Percentiles rank a stretch among this genome's conserved stretches.
phyloP scores from a whole-genome alignment of 2,113 vertebrate genomes.

The Pseudopipra pipra region DNA sequence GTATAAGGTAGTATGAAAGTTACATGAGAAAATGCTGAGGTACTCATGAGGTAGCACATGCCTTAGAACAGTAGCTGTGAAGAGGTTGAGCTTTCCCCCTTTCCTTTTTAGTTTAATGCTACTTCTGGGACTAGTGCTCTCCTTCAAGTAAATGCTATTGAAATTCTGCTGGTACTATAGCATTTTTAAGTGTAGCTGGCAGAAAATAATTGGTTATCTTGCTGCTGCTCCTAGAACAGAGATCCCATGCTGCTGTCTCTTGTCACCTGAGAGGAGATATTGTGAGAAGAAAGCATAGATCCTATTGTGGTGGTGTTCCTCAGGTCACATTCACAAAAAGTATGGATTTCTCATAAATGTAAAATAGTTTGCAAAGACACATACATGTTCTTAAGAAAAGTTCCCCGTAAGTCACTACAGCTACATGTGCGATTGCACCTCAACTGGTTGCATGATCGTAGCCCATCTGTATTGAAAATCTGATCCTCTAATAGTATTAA shows the following conservation, averaged over 20 bases:
- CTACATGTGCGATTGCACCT: neutral
- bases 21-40: neutral
- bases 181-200: neutral
- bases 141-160: neutral
- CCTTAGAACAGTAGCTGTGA: neutral
- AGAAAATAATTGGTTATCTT: neutral
- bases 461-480: neutral
- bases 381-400: fast-evolving
- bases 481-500: neutral
- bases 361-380: neutral
- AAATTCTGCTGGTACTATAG: neutral
- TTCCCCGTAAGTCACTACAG: neutral
- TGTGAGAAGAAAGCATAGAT: neutral
- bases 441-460: neutral
- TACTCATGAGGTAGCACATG: neutral
- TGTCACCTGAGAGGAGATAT: neutral
- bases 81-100: neutral
- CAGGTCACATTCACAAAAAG: fast-evolving
- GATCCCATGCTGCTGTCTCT: neutral
- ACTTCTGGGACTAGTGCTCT: neutral
- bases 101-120: neutral
- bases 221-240: neutral
- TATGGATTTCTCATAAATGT: neutral
- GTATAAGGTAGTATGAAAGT: neutral
- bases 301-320: neutral